A percentile compares a stretch with the other conserved stretches of the same genome.
phyloP scores from a whole-genome alignment of 2,113 vertebrate species.

The Thryonomys swinderianus region DNA sequence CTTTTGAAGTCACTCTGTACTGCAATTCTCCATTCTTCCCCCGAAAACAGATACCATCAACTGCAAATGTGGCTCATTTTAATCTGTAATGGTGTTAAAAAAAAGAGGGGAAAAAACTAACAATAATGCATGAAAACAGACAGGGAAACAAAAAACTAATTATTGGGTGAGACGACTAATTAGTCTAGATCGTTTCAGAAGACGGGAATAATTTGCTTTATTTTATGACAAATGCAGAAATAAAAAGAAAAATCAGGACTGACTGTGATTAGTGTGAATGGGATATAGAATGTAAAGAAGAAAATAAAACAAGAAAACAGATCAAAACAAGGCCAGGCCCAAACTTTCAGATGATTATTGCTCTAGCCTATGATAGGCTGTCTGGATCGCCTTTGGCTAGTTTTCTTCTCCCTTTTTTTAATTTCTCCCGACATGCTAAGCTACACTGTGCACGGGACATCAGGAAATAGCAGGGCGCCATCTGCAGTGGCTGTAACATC shows the following conservation, averaged over 20 bases:
- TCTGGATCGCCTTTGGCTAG: conserved; percentile 80
- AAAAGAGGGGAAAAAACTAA: conserved; percentile 88
- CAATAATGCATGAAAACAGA: conserved; percentile 92
- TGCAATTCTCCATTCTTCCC: conserved; percentile 90
- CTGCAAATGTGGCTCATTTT: conserved; percentile 92
- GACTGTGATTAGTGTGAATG: conserved; percentile 91
- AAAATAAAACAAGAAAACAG: conserved; percentile 90
- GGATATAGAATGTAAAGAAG: conserved; percentile 88
- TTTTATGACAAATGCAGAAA: conserved; percentile 93
- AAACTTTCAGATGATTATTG: conserved; percentile 85
- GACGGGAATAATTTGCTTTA: conserved; percentile 92
- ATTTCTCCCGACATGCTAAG: conserved; percentile 52
- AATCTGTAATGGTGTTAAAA: conserved; percentile 91
- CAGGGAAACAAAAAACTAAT: conserved; percentile 93
- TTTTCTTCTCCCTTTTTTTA: conserved; percentile 58
- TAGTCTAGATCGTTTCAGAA: conserved; percentile 92
- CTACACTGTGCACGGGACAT: conserved; percentile 57
- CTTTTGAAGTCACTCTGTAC: conserved; percentile 89
- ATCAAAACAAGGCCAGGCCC: conserved; percentile 87
- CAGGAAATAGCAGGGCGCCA: conserved; percentile 76
- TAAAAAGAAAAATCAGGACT: conserved; percentile 91
- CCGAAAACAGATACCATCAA: conserved; percentile 91
- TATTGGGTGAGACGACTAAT: conserved; percentile 93
- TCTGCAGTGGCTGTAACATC: conserved; percentile 75
- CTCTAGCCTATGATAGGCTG: conserved; percentile 76